phyloP scores from a whole-genome alignment of 2,888 invertebrate species.

The Cenopis cana region DNA sequence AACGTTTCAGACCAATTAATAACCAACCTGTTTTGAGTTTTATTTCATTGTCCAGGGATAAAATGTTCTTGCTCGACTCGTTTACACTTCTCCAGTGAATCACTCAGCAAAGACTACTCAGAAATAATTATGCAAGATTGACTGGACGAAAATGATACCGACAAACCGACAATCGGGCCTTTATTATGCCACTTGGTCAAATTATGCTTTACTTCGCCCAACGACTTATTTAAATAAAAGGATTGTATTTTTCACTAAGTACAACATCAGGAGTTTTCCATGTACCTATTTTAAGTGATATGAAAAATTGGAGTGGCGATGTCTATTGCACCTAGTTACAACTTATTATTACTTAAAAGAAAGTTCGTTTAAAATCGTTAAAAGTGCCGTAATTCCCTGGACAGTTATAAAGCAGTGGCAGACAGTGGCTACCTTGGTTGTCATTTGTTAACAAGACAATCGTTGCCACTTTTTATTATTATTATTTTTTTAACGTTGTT shows the following conservation, averaged over 20 bases:
- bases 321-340: neutral
- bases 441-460: conserved; percentile 44
- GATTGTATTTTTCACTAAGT: neutral
- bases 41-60: conserved; percentile 62
- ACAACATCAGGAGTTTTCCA: neutral
- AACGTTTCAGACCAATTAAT: conserved; percentile 69
- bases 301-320: neutral
- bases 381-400: conserved; percentile 29
- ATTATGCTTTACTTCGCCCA: neutral
- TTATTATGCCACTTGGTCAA: conserved; percentile 20
- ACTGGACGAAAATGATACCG: conserved; percentile 39
- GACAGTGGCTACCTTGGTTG: conserved; percentile 36
- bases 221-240: neutral
- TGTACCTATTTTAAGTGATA: neutral
- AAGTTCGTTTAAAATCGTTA: too few relatives aligned
- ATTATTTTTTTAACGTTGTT: conserved; percentile 26
- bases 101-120: conserved; percentile 49
- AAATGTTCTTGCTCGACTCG: conserved; percentile 51
- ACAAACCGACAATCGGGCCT: conserved; percentile 32
- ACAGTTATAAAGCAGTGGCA: conserved; percentile 37
- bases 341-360: neutral
- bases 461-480: conserved; percentile 34
- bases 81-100: conserved; percentile 41
- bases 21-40: conserved; percentile 58
- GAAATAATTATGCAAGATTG: conserved; percentile 43